Conservation (phyloP, 2,797 vertebrate genomes). For the Tauraco hartlaubi region DNA sequence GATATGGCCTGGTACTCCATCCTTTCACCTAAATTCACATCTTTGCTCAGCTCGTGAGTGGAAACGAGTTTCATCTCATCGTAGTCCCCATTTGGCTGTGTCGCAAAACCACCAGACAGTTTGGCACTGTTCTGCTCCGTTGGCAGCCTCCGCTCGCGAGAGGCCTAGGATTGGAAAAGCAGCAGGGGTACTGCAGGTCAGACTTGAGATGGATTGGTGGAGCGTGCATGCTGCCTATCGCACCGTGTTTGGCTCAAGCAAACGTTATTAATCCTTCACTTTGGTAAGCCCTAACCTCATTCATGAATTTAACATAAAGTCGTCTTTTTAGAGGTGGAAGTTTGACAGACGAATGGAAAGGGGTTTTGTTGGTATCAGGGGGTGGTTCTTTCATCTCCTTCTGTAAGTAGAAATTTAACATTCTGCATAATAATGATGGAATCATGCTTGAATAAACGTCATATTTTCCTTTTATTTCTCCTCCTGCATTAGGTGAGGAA, state of each 20-base stretch:
- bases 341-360: background rate
- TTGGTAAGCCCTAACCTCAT: conserved; percentile 47
- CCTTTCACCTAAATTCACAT: background rate
- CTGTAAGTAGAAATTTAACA: background rate
- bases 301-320: conserved; percentile 53
- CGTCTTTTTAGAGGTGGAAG: background rate
- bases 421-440: background rate
- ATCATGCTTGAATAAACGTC: background rate
- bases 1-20: background rate
- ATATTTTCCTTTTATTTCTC: background rate
- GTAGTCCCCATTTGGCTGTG: conserved; percentile 33
- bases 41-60: background rate
- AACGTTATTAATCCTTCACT: conserved; percentile 32
- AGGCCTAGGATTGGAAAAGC: conserved; percentile 45
- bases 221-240: background rate
- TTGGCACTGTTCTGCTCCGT: conserved; percentile 32
- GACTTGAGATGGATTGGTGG: conserved; percentile 25
- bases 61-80: conserved; percentile 43
- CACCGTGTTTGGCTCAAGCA: conserved; percentile 13
- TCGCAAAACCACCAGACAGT: conserved; percentile 61
- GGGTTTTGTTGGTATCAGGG: background rate
- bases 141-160: conserved; percentile 38
- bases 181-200: conserved; percentile 42
- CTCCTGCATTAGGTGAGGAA: background rate
- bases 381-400: background rate